A percentile compares a stretch with the other conserved stretches of the same genome.
These are phyloP conservation scores for Zonitis immaculata DNA, from an alignment of 2,888 invertebrate genomes.

Conservation along the genomic window DNA sequence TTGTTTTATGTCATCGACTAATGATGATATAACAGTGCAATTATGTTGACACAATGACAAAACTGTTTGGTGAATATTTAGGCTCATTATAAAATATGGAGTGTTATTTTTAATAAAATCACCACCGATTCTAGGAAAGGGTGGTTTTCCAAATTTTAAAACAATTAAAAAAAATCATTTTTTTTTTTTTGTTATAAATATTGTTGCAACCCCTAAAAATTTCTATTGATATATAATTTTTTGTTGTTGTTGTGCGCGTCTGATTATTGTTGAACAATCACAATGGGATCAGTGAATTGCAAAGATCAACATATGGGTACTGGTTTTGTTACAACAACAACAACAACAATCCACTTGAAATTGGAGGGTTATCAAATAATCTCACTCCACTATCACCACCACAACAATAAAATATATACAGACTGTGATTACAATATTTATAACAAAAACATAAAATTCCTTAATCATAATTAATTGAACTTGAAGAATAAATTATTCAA, in stretches of 20 bases:
- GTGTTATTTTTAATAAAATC: no score
- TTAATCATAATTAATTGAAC: no score
- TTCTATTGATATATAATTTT: background rate
- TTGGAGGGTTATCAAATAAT: constrained; percentile 3
- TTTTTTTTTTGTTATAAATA: background rate
- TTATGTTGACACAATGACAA: constrained; percentile 40
- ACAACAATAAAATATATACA: no score
- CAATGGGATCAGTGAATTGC: constrained; percentile 5
- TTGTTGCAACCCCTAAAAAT: background rate
- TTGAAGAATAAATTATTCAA: no score
- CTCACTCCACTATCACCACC: no score
- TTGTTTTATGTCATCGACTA: constrained; percentile 32
- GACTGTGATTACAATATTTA: no score
- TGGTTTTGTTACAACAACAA: no score
- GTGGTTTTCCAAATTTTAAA: no score
- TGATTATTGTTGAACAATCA: constrained; percentile 1
- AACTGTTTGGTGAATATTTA: constrained; percentile 41
- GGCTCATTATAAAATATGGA: constrained; percentile 36
- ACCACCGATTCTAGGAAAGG: no score
- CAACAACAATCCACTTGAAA: background rate
- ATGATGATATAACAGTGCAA: constrained; percentile 40
- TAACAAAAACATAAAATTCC: no score
- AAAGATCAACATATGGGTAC: constrained; percentile 4
- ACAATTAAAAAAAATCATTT: no score
- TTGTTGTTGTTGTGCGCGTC: constrained; percentile 1